These are phyloP conservation scores for Archilochus colubris DNA, from an alignment of 2,113 vertebrate species.

Conservation along the genomic window DNA sequence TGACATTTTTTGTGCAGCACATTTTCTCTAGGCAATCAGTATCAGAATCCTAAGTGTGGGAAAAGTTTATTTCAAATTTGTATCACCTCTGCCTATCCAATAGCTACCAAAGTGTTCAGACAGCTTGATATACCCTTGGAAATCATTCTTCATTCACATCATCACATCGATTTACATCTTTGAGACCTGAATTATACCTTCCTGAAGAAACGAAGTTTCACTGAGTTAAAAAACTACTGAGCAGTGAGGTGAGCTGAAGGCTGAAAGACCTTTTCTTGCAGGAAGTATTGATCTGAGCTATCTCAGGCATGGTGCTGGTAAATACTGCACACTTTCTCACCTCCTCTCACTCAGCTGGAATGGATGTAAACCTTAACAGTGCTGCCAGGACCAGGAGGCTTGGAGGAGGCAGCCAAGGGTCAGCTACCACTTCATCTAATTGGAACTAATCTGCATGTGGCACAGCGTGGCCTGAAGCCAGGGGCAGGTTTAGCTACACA, in stretches of 20 bases:
- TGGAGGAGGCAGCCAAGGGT: slow-evolving; percentile 46
- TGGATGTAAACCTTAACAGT: background rate
- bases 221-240: background rate
- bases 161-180: background rate
- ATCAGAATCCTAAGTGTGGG: background rate
- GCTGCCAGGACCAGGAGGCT: background rate
- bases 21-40: background rate
- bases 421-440: slow-evolving; percentile 46
- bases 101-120: background rate
- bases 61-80: background rate
- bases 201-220: background rate
- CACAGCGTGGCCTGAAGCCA: slow-evolving; percentile 11
- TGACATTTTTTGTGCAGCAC: background rate
- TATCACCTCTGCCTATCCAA: background rate
- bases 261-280: background rate
- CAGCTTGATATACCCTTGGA: background rate
- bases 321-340: background rate
- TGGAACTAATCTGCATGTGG: slow-evolving; percentile 27
- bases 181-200: background rate
- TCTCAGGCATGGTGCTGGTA: background rate
- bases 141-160: background rate
- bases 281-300: background rate
- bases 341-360: background rate
- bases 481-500: slow-evolving; percentile 16
- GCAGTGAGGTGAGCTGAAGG: background rate